Conservation (phyloP, 2,888 invertebrate species). For the Cephus runcator region DNA sequence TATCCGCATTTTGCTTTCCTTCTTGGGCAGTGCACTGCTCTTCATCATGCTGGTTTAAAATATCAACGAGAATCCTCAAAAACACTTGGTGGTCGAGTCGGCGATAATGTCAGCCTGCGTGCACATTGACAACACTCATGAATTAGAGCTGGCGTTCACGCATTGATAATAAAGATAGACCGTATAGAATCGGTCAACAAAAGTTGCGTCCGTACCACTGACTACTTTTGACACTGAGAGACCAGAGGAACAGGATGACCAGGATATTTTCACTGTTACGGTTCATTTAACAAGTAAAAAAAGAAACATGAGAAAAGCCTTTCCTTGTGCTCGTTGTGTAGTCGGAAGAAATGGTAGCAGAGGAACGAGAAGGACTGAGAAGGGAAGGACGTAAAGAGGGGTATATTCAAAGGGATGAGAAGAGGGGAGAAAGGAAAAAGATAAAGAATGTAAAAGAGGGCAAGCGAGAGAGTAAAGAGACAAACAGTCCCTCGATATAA, state of each 20-base stretch:
- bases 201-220: slow-evolving; percentile 7
- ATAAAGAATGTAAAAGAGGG: not conserved
- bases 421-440: not conserved
- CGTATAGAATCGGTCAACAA: too few species aligned
- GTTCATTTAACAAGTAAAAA: slow-evolving; percentile 25
- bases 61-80: slow-evolving; percentile 25
- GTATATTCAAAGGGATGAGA: not conserved
- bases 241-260: too few species aligned
- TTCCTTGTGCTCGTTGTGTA: slow-evolving; percentile 27
- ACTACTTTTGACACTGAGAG: slow-evolving; percentile 15
- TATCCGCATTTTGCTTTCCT: slow-evolving; percentile 97
- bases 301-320: slow-evolving; percentile 31
- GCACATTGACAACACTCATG: slow-evolving; percentile 44
- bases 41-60: slow-evolving; percentile 71
- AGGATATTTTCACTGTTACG: slow-evolving; percentile 14
- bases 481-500: too few species aligned
- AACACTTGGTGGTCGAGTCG: slow-evolving; percentile 22
- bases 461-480: too few species aligned
- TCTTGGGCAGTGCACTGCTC: slow-evolving; percentile 81
- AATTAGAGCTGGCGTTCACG: slow-evolving; percentile 32
- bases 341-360: slow-evolving; percentile 20
- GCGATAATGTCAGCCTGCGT: slow-evolving; percentile 33
- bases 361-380: slow-evolving; percentile 8
- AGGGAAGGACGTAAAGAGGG: too few species aligned
- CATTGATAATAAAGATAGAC: slow-evolving; percentile 20